Evolutionary conservation across 1,140 invertebrate genomes (phyloP).

Genomic region (Platorchestia sp.): DNA sequence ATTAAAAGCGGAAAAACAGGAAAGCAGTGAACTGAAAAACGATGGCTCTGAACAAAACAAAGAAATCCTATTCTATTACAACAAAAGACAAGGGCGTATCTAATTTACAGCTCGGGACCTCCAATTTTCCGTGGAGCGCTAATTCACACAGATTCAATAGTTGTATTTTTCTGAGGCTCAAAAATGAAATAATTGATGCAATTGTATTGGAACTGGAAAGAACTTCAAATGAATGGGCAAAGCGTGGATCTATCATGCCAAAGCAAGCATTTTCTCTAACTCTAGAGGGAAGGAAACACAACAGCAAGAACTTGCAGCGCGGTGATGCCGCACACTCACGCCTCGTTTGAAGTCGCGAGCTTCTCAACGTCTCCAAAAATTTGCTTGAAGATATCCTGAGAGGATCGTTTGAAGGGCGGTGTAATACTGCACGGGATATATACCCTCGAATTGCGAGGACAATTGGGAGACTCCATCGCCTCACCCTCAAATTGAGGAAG

Average conservation of each 20-base stretch:
- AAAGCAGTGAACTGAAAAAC: too few relatives aligned
- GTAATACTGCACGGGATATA: neutral
- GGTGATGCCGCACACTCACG: neutral
- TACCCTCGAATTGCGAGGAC: neutral
- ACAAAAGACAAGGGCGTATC: too few relatives aligned
- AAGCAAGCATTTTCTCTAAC: neutral
- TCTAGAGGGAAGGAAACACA: neutral
- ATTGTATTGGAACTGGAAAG: neutral
- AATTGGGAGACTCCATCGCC: constrained; percentile 16
- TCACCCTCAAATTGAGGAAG: constrained; percentile 33
- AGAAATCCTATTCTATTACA: too few relatives aligned
- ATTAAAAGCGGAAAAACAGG: too few relatives aligned
- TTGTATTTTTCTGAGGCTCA: too few relatives aligned
- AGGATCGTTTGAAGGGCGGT: neutral
- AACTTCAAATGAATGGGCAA: neutral
- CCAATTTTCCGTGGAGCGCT: too few relatives aligned
- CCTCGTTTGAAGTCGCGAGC: neutral
- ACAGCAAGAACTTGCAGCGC: neutral
- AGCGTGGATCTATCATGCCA: neutral
- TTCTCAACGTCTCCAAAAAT: neutral
- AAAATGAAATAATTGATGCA: neutral
- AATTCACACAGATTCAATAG: too few relatives aligned
- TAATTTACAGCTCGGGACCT: too few relatives aligned
- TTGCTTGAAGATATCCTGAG: neutral
- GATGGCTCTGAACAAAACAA: too few relatives aligned